Conservation (phyloP, 2,888 invertebrate genomes). For the Aphodius granarius region DNA sequence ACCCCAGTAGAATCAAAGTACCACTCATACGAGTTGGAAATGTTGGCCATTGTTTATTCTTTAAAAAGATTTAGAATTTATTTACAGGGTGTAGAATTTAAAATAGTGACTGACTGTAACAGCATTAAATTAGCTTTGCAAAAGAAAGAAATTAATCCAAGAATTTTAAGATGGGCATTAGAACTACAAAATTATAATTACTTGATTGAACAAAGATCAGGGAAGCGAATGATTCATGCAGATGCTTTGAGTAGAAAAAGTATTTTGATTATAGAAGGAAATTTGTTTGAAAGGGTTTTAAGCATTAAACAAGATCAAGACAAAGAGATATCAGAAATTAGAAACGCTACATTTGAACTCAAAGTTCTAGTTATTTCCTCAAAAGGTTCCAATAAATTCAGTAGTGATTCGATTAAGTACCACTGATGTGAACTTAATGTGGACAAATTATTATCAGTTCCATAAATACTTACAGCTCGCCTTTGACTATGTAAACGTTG, state of each 20-base stretch:
- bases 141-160: constrained; percentile 34
- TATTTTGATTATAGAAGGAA: constrained; percentile 18
- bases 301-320: constrained; percentile 7
- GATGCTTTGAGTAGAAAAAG: constrained; percentile 16
- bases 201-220: constrained; percentile 14
- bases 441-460: too few species aligned
- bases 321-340: neutral
- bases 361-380: too few species aligned
- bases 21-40: constrained; percentile 16
- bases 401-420: too few species aligned
- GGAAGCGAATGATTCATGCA: constrained; percentile 10
- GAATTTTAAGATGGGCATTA: constrained; percentile 23
- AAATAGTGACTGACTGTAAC: constrained; percentile 33
- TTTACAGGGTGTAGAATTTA: constrained; percentile 37
- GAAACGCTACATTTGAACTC: too few species aligned
- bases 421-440: too few species aligned
- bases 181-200: constrained; percentile 16
- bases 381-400: too few species aligned
- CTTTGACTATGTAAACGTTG: neutral
- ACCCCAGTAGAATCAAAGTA: constrained; percentile 3
- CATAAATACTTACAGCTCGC: too few species aligned
- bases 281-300: constrained; percentile 6
- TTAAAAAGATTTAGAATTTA: constrained; percentile 39
- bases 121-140: constrained; percentile 14
- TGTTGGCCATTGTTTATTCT: constrained; percentile 35